A percentile compares a stretch with the other conserved stretches of the same genome.
These are phyloP conservation scores for Cricetomys ansorgei DNA, from an alignment of 2,113 vertebrate genomes.

Conservation along the genomic window DNA sequence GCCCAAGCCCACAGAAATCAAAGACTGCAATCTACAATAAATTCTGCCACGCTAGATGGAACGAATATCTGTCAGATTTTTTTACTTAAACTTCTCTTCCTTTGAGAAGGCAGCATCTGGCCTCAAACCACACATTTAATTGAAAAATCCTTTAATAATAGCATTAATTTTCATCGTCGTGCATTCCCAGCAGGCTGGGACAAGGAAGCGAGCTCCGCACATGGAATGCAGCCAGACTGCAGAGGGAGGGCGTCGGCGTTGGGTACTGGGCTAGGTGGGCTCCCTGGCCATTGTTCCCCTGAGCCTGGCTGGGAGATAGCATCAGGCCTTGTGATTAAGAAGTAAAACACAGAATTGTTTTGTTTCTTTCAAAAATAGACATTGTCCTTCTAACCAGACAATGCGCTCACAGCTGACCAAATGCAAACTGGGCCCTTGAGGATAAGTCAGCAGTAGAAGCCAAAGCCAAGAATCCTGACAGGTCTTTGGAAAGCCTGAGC, in stretches of 20 bases:
- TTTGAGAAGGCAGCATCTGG: slow-evolving; percentile 80
- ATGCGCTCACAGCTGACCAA: background rate
- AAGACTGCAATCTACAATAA: slow-evolving; percentile 75
- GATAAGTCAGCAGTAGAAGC: background rate
- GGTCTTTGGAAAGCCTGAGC: background rate
- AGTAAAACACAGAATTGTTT: background rate
- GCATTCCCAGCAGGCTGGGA: slow-evolving; percentile 62
- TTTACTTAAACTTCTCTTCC: slow-evolving; percentile 81
- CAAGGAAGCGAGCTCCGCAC: background rate
- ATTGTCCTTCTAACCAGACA: background rate
- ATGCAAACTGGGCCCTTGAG: background rate
- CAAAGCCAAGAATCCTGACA: background rate
- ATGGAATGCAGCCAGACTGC: background rate
- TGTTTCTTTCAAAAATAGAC: background rate
- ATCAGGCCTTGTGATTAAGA: background rate
- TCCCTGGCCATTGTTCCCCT: background rate
- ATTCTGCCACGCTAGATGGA: slow-evolving; percentile 78
- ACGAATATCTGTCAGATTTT: slow-evolving; percentile 80
- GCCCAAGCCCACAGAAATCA: slow-evolving; percentile 75
- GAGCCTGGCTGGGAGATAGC: background rate
- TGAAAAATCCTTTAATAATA: slow-evolving; percentile 84
- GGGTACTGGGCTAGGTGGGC: background rate
- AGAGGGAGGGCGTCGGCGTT: rapidly evolving
- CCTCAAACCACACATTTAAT: slow-evolving; percentile 76
- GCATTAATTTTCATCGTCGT: slow-evolving; percentile 80